phyloP scores from a whole-genome alignment of 2,797 vertebrate genomes.

The Pseudomugil gertrudae region DNA sequence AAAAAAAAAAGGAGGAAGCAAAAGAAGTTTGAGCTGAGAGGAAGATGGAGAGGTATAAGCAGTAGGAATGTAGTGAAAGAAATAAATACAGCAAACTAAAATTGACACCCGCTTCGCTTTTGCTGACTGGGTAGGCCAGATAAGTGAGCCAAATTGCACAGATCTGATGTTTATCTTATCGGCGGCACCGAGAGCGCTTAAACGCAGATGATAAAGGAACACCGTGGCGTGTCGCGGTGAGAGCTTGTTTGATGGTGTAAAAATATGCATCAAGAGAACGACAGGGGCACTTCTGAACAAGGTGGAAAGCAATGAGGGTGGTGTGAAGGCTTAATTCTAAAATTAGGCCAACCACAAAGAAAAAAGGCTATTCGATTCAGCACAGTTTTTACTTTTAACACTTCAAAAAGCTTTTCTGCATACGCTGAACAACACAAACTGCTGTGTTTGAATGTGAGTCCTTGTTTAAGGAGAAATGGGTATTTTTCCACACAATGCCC shows the following conservation, averaged over 20 bases:
- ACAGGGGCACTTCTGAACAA: conserved; percentile 69
- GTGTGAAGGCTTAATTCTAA: conserved; percentile 66
- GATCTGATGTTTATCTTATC: conserved; percentile 87
- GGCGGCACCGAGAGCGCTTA: conserved; percentile 71
- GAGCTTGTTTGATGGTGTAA: conserved; percentile 61
- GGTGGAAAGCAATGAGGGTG: conserved; percentile 74
- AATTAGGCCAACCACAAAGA: conserved; percentile 72
- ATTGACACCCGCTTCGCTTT: conserved; percentile 82
- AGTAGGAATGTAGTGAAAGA: conserved; percentile 71
- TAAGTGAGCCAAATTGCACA: conserved; percentile 85
- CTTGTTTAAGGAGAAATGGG: conserved; percentile 19
- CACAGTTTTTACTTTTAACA: conserved; percentile 32
- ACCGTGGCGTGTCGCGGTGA: conserved; percentile 58
- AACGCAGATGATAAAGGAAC: conserved; percentile 74
- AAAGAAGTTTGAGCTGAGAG: conserved; percentile 42
- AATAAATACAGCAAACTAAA: conserved; percentile 75
- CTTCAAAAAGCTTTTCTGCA: conserved; percentile 25
- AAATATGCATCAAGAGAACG: conserved; percentile 64
- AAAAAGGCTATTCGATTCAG: conserved; percentile 22
- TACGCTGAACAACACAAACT: not conserved
- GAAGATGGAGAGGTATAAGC: conserved; percentile 48
- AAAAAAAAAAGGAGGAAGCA: conserved; percentile 19
- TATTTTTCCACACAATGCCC: conserved; percentile 24
- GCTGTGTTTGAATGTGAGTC: not conserved
- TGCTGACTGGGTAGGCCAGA: conserved; percentile 83